Percentiles rank a stretch among this genome's conserved stretches.
These are phyloP conservation scores for Hiodon alosoides DNA, from an alignment of 2,113 vertebrate species.

Conservation along the genomic window DNA sequence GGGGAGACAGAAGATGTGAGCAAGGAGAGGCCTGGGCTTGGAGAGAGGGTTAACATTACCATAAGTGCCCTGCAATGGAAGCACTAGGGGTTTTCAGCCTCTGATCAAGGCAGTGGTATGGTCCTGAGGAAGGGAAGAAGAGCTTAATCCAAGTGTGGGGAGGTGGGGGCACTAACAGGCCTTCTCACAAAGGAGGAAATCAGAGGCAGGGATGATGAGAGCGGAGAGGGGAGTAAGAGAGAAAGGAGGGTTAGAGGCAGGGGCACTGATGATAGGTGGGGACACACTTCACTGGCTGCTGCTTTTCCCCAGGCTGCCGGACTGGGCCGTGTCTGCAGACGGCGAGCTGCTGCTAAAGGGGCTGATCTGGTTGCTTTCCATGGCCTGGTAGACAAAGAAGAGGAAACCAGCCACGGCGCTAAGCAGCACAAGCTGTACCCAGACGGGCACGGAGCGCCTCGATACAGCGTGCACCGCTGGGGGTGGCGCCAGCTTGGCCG, in stretches of 20 bases:
- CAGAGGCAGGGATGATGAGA: neutral
- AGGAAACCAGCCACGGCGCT: conserved; percentile 68
- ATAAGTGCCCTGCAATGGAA: neutral
- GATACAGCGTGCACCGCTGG: conserved; percentile 31
- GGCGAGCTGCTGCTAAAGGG: conserved; percentile 52
- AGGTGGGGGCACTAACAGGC: neutral
- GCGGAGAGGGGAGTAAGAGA: neutral
- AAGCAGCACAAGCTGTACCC: conserved; percentile 83
- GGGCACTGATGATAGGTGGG: neutral
- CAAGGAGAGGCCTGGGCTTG: no score
- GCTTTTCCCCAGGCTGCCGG: neutral
- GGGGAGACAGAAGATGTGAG: no score
- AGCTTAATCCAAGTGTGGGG: neutral
- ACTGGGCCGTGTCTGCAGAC: neutral
- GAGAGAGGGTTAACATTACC: neutral
- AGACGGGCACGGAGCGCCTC: conserved; percentile 62
- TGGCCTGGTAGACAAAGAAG: conserved; percentile 85
- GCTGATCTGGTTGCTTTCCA: conserved; percentile 83
- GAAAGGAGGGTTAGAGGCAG: neutral
- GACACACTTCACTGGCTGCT: conserved; percentile 34
- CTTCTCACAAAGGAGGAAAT: neutral
- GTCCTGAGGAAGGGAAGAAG: neutral
- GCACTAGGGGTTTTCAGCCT: neutral
- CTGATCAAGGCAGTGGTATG: neutral
- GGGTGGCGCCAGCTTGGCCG: conserved; percentile 29